Conservation (phyloP, 2,113 vertebrate species). For the Ptychochromis oligacanthus region DNA sequence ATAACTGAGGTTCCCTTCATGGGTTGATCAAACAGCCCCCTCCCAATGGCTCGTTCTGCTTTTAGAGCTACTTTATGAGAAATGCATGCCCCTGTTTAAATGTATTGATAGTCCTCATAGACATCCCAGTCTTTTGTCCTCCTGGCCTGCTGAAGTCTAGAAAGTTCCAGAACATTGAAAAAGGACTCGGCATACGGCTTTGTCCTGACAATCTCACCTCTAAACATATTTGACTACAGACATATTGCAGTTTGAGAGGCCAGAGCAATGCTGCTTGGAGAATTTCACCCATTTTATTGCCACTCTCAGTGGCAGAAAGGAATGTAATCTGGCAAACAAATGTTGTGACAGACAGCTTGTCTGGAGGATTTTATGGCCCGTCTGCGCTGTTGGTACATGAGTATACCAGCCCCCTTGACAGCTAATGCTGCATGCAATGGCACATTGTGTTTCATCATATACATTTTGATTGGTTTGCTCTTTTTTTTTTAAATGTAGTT, state of each 20-base stretch:
- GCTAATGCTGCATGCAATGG: constrained; percentile 31
- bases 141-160: constrained; percentile 55
- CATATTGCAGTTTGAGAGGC: constrained; percentile 70
- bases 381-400: constrained; percentile 68
- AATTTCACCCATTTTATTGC: constrained; percentile 75
- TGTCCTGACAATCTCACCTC: constrained; percentile 61
- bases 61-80: constrained; percentile 78
- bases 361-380: constrained; percentile 74
- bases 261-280: constrained; percentile 58
- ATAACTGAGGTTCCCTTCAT: constrained; percentile 80
- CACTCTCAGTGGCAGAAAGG: constrained; percentile 67
- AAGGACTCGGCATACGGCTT: constrained; percentile 38
- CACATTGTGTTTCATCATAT: constrained; percentile 25
- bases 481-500: background rate
- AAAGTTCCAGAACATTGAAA: constrained; percentile 72
- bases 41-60: constrained; percentile 68
- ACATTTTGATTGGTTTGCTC: constrained; percentile 9
- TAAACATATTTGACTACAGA: constrained; percentile 72
- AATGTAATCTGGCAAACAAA: constrained; percentile 83
- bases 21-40: constrained; percentile 74
- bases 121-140: constrained; percentile 70
- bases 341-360: constrained; percentile 83
- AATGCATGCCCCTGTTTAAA: constrained; percentile 78
- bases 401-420: constrained; percentile 53
- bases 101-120: constrained; percentile 75